These are phyloP conservation scores for Pampus argenteus DNA, from an alignment of 2,797 vertebrate species.

Conservation along the genomic window DNA sequence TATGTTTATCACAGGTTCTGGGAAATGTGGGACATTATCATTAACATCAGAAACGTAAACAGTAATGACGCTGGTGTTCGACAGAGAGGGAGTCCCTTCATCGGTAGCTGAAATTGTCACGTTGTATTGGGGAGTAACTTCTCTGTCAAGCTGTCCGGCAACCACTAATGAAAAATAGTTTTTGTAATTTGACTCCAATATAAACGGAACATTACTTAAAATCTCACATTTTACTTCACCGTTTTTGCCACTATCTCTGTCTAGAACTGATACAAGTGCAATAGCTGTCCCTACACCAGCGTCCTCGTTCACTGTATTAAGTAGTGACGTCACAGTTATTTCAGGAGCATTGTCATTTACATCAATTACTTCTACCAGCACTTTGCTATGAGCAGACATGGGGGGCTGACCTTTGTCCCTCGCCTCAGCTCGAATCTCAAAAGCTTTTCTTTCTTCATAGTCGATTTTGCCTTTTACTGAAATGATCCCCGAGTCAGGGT, in stretches of 20 bases:
- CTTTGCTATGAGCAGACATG: conserved; percentile 58
- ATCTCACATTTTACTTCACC: conserved; percentile 49
- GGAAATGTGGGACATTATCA: conserved; percentile 76
- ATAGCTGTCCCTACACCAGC: conserved; percentile 77
- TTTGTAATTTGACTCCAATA: conserved; percentile 78
- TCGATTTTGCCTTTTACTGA: conserved; percentile 66
- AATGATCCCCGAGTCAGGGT: conserved; percentile 58
- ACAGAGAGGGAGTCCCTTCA: conserved; percentile 83
- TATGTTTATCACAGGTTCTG: conserved; percentile 51
- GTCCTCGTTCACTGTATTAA: conserved; percentile 82
- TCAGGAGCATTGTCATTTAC: conserved; percentile 80
- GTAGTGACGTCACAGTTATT: conserved; percentile 78
- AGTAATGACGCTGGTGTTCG: conserved; percentile 65
- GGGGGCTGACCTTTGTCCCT: conserved; percentile 72
- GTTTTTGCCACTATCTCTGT: conserved; percentile 83
- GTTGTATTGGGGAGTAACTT: conserved; percentile 85
- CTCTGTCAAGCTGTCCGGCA: conserved; percentile 86
- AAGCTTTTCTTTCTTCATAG: conserved; percentile 64
- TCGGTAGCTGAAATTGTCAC: conserved; percentile 88
- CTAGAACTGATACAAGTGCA: conserved; percentile 83
- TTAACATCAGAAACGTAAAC: conserved; percentile 88
- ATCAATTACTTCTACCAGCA: conserved; percentile 77
- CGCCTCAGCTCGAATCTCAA: conserved; percentile 74
- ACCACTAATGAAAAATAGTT: conserved; percentile 91
- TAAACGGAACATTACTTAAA: conserved; percentile 61